Conservation (phyloP, 2,888 invertebrate species). For the Cantharis rufa region DNA sequence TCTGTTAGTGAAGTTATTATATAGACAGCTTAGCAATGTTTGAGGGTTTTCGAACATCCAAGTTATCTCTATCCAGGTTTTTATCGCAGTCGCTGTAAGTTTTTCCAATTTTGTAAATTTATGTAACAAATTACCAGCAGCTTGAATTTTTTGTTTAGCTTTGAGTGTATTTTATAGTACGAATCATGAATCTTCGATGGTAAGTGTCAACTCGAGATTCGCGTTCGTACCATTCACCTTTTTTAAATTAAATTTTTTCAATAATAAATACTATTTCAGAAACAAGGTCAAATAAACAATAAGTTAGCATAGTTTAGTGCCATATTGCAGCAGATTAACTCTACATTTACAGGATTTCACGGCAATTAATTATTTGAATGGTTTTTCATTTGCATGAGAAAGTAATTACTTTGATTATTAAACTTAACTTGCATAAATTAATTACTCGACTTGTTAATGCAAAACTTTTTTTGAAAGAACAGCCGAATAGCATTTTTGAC, state of each 20-base stretch:
- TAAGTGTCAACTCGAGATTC: background rate
- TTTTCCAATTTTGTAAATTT: slow-evolving; percentile 34
- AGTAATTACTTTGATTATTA: background rate
- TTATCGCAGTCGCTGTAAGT: slow-evolving; percentile 79
- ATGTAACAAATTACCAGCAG: background rate
- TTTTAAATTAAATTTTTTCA: background rate
- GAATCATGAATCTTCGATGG: background rate
- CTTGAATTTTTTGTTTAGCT: background rate
- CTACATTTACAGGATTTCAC: background rate
- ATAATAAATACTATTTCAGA: background rate
- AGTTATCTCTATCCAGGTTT: slow-evolving; percentile 73
- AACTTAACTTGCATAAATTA: background rate
- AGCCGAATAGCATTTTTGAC: background rate
- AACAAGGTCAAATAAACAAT: background rate
- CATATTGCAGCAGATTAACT: background rate
- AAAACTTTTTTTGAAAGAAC: background rate
- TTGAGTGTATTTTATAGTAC: background rate
- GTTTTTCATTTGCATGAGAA: background rate
- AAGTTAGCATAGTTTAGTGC: background rate
- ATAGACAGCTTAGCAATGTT: slow-evolving; percentile 57
- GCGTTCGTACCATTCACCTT: background rate
- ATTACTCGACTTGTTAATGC: background rate
- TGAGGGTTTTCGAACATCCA: slow-evolving; percentile 73
- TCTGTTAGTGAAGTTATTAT: background rate
- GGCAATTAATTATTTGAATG: background rate